Conservation (phyloP, 2,113 vertebrate species). For the Atlantisia rogersi region DNA sequence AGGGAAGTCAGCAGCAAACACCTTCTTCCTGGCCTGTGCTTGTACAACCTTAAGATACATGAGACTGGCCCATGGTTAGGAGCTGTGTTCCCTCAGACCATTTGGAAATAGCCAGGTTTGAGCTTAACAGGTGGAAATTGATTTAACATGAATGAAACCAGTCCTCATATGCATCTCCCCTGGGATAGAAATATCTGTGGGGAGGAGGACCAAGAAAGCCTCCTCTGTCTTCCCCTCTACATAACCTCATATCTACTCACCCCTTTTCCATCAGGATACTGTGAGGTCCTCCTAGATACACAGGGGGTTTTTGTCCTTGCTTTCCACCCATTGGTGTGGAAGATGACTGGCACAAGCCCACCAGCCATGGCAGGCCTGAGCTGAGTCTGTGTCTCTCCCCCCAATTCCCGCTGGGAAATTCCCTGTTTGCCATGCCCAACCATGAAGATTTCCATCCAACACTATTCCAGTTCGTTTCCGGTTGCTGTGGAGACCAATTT, state of each 20-base stretch:
- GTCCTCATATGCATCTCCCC: background rate
- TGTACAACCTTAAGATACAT: background rate
- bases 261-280: background rate
- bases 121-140: background rate
- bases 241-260: background rate
- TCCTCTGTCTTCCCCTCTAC: background rate
- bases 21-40: background rate
- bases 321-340: background rate
- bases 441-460: background rate
- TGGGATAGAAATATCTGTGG: background rate
- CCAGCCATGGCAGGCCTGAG: background rate
- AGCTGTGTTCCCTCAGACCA: background rate
- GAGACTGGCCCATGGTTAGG: background rate
- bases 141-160: background rate
- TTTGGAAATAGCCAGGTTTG: background rate
- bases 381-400: background rate
- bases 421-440: background rate
- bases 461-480: conserved; percentile 11
- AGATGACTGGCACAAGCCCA: background rate
- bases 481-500: conserved; percentile 63
- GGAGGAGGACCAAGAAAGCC: background rate
- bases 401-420: background rate
- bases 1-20: background rate
- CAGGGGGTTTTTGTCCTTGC: background rate
- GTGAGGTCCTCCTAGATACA: background rate